Percentiles rank a stretch among this genome's conserved stretches.
Conservation (phyloP, 2,797 vertebrate genomes). For the Enteromius trimaculatus region DNA sequence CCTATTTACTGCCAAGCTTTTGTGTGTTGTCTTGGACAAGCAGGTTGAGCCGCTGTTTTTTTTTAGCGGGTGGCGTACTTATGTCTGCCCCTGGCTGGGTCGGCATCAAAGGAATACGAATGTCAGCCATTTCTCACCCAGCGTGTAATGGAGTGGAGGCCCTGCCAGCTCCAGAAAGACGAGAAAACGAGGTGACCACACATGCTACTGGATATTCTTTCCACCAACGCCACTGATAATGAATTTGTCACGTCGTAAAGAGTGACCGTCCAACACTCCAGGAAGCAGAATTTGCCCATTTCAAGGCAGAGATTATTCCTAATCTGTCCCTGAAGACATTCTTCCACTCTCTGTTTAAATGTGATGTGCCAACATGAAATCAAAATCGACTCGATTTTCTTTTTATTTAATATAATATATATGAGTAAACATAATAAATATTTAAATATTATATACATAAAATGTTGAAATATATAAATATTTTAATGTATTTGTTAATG, state of each 20-base stretch:
- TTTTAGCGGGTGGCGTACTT: conserved; percentile 69
- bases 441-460: too few relatives aligned
- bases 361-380: background rate
- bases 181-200: conserved; percentile 21
- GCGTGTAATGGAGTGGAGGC: conserved; percentile 71
- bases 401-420: too few relatives aligned
- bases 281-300: background rate
- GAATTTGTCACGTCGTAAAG: conserved; percentile 34
- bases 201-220: conserved; percentile 20
- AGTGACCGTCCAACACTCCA: conserved; percentile 5
- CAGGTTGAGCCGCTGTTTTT: conserved; percentile 77
- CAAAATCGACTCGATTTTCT: background rate
- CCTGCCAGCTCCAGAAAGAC: conserved; percentile 61
- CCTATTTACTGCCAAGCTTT: conserved; percentile 81
- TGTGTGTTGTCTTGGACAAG: conserved; percentile 72
- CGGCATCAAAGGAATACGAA: conserved; percentile 78
- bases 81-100: conserved; percentile 69
- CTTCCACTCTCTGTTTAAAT: background rate
- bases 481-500: background rate
- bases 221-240: conserved; percentile 1
- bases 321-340: background rate
- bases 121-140: conserved; percentile 79
- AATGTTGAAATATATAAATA: too few relatives aligned
- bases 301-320: background rate
- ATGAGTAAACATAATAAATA: too few relatives aligned